Conservation (phyloP, 1,140 invertebrate species). For the Papilio machaon region DNA sequence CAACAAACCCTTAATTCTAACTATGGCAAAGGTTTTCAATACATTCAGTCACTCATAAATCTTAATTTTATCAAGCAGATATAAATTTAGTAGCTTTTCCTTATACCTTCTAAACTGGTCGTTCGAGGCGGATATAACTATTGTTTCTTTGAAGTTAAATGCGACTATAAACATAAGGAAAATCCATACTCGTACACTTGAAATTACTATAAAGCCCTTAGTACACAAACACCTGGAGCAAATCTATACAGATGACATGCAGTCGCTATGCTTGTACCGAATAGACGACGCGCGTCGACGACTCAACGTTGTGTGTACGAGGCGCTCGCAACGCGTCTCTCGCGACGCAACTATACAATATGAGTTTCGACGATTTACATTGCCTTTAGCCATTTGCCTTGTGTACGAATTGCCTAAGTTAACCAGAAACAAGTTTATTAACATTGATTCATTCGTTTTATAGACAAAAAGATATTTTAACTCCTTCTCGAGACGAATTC, state of each 20-base stretch:
- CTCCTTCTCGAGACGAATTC: slow-evolving; percentile 20
- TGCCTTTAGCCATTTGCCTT: too few species aligned
- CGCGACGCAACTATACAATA: too few species aligned
- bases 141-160: not conserved
- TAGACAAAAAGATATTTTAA: slow-evolving; percentile 2
- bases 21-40: not conserved
- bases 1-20: not conserved
- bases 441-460: not conserved
- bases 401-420: not conserved
- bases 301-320: too few species aligned
- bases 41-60: not conserved
- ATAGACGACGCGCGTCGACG: too few species aligned
- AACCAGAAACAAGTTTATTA: not conserved
- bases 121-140: not conserved
- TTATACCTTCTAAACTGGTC: not conserved
- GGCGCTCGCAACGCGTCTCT: too few species aligned
- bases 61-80: not conserved
- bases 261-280: too few species aligned
- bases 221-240: too few species aligned
- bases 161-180: not conserved
- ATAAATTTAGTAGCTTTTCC: not conserved
- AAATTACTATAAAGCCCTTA: not conserved
- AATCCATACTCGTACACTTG: not conserved
- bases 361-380: too few species aligned
- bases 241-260: too few species aligned